Evolutionary conservation across 2,113 vertebrate species (phyloP).

Genomic region (Sisor rabdophorus): DNA sequence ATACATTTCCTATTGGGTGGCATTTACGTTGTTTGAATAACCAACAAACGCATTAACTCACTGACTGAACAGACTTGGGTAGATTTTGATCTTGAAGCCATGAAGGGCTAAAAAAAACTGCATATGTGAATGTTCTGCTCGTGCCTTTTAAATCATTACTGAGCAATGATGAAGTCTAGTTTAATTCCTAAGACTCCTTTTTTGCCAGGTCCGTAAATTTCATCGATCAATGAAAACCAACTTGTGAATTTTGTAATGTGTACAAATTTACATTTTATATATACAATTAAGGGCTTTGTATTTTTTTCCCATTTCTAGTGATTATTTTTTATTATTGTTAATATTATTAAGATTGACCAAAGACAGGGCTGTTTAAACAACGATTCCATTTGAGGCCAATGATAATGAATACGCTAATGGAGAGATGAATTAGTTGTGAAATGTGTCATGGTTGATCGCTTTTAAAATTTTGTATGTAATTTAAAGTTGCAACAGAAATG

Average conservation of each 20-base stretch:
- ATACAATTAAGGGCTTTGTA: constrained; percentile 40
- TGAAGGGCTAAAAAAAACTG: constrained; percentile 11
- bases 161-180: constrained; percentile 38
- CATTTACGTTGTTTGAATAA: not conserved
- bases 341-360: constrained; percentile 46
- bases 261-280: constrained; percentile 5
- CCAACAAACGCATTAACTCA: not conserved
- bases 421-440: not conserved
- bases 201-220: not conserved
- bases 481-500: constrained; percentile 9
- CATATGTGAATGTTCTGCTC: constrained; percentile 1
- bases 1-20: not conserved
- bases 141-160: constrained; percentile 44
- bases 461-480: not conserved
- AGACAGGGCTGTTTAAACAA: constrained; percentile 32
- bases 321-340: constrained; percentile 18
- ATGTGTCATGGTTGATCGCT: constrained; percentile 5
- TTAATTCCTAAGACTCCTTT: constrained; percentile 20
- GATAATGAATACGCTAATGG: not conserved
- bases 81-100: not conserved
- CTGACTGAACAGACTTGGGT: not conserved
- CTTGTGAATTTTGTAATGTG: not conserved
- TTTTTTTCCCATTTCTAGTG: not conserved
- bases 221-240: constrained; percentile 6
- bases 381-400: not conserved